Evolutionary conservation across 2,888 invertebrate genomes (phyloP).

Genomic region (Anthophora plumipes): DNA sequence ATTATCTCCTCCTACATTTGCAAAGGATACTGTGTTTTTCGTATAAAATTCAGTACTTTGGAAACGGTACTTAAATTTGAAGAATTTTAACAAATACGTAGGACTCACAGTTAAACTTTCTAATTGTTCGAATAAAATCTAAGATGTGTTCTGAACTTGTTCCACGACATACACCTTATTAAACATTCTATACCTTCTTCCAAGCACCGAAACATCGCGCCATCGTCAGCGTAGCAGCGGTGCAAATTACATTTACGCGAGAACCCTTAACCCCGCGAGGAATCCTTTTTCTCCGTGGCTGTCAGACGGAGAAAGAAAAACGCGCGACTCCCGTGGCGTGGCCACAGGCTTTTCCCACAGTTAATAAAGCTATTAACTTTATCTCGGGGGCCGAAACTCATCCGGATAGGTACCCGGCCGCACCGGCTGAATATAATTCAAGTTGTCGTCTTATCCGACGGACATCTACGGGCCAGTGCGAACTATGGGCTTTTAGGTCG

Average conservation of each 20-base stretch:
- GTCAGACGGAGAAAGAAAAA: constrained; percentile 19
- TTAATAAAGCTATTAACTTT: constrained; percentile 84
- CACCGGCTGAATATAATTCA: constrained; percentile 80
- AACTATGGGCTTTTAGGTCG: constrained; percentile 79
- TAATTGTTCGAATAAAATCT: too few species aligned
- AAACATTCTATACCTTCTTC: neutral
- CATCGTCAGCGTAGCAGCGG: neutral
- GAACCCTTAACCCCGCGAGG: neutral
- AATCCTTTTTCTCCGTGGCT: neutral
- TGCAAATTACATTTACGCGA: neutral
- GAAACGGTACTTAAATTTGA: too few species aligned
- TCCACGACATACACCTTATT: neutral
- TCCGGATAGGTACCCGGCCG: constrained; percentile 71
- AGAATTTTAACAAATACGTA: too few species aligned
- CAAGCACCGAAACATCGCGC: too few species aligned
- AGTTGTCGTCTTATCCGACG: constrained; percentile 80
- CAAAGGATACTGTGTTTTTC: too few species aligned
- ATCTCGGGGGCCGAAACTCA: constrained; percentile 76
- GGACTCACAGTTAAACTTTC: too few species aligned
- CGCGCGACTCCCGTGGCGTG: constrained; percentile 36
- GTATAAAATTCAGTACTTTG: too few species aligned
- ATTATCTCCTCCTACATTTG: too few species aligned
- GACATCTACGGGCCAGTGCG: constrained; percentile 75
- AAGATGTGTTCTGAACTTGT: too few species aligned
- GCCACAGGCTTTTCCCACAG: constrained; percentile 78